Conservation (phyloP, 2,113 vertebrate genomes). For the Progne subis region DNA sequence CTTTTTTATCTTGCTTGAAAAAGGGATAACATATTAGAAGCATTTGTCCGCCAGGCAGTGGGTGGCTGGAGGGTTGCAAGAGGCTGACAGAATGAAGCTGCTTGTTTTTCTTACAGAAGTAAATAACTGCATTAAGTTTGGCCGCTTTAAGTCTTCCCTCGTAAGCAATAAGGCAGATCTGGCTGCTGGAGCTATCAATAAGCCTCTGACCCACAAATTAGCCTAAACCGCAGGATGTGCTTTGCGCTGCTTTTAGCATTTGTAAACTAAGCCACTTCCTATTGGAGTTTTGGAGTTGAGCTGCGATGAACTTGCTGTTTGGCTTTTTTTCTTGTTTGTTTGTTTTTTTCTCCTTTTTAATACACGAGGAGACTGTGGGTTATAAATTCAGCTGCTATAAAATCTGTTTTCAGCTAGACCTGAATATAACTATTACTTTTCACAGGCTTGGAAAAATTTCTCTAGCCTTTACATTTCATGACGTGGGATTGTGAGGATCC, state of each 20-base stretch:
- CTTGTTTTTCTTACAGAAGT: neutral
- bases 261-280: neutral
- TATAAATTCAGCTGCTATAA: neutral
- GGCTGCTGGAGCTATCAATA: neutral
- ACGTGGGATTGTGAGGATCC: neutral
- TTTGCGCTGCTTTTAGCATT: neutral
- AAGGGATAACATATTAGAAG: neutral
- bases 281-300: neutral
- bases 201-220: neutral
- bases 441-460: neutral
- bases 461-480: neutral
- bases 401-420: neutral
- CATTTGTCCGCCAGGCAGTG: fast-evolving
- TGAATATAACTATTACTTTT: neutral
- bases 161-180: neutral
- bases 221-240: neutral
- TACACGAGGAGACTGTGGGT: neutral
- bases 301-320: neutral
- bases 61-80: neutral
- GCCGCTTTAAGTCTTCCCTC: neutral
- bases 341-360: neutral
- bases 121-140: neutral
- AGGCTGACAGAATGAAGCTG: neutral
- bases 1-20: neutral
- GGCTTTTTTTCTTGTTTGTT: neutral